Percentiles rank a stretch among this genome's conserved stretches.
phyloP scores from a whole-genome alignment of 2,888 invertebrate species.

The Meganola albula region DNA sequence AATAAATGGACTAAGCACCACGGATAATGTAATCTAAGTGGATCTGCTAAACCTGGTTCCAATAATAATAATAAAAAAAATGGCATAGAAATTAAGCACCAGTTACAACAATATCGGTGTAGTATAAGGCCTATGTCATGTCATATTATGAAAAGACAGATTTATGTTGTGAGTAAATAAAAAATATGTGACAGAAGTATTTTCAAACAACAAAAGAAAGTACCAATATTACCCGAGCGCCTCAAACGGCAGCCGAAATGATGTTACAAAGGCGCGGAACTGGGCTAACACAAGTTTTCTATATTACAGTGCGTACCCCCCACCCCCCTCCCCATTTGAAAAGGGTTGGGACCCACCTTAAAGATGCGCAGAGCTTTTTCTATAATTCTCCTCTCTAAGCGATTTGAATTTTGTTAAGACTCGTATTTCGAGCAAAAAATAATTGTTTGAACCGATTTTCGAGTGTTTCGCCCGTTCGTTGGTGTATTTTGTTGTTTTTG shows the following conservation, averaged over 20 bases:
- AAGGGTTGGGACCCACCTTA: constrained; percentile 74
- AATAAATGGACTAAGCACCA: too few relatives aligned
- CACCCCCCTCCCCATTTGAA: constrained; percentile 31
- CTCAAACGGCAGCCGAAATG: constrained; percentile 67
- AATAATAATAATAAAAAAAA: too few relatives aligned
- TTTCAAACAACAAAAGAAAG: constrained; percentile 28
- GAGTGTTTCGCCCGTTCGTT: constrained; percentile 42
- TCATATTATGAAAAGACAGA: too few relatives aligned
- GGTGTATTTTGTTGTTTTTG: constrained; percentile 41
- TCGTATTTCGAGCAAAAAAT: constrained; percentile 75
- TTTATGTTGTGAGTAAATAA: neutral
- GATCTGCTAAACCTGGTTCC: too few relatives aligned
- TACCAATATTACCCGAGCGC: constrained; percentile 36
- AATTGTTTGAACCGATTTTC: constrained; percentile 70
- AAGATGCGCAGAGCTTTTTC: constrained; percentile 75
- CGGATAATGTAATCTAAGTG: too few relatives aligned
- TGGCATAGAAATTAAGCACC: too few relatives aligned
- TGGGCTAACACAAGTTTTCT: constrained; percentile 79
- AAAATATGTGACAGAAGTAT: neutral
- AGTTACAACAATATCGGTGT: too few relatives aligned
- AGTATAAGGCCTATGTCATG: too few relatives aligned
- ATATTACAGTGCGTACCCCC: constrained; percentile 71
- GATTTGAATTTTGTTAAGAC: constrained; percentile 76
- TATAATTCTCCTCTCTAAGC: constrained; percentile 73
- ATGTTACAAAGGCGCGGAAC: constrained; percentile 78